Evolutionary conservation across 2,797 vertebrate genomes (phyloP).

Genomic region (Zenarchopterus dispar): DNA sequence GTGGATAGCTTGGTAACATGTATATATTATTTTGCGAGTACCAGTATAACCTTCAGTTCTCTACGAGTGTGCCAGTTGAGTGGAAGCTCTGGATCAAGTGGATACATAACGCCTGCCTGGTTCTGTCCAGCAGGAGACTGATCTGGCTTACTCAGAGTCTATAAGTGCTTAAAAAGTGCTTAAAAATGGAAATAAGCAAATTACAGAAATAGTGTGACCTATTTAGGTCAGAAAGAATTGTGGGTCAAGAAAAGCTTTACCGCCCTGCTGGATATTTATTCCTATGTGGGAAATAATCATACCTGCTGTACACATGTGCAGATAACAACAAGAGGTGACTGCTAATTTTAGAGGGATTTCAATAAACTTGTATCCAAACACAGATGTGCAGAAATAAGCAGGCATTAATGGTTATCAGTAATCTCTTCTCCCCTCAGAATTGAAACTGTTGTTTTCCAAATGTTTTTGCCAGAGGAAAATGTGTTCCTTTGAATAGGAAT

Average conservation of each 20-base stretch:
- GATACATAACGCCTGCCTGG: constrained; percentile 44
- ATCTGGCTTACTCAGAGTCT: constrained; percentile 53
- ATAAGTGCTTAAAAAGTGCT: constrained; percentile 38
- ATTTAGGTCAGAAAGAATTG: constrained; percentile 57
- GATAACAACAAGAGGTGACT: not conserved
- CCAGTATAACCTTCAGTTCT: too few relatives aligned
- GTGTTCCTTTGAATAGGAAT: too few relatives aligned
- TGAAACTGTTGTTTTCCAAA: too few relatives aligned
- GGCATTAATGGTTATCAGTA: too few relatives aligned
- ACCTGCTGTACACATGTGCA: not conserved
- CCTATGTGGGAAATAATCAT: constrained; percentile 12
- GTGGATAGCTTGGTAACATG: too few relatives aligned
- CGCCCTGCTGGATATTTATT: constrained; percentile 43
- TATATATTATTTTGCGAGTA: too few relatives aligned
- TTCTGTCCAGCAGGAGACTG: constrained; percentile 41
- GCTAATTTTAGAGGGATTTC: constrained; percentile 20
- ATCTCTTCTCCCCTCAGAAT: too few relatives aligned
- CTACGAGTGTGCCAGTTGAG: not conserved
- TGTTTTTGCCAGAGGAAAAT: too few relatives aligned
- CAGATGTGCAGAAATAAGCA: constrained; percentile 7
- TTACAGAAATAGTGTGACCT: constrained; percentile 35
- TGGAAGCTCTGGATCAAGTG: constrained; percentile 26
- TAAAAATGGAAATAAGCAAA: constrained; percentile 9
- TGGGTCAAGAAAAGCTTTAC: constrained; percentile 37
- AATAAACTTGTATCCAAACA: constrained; percentile 1